A percentile compares a stretch with the other conserved stretches of the same genome.
Evolutionary conservation across 1,140 invertebrate species (phyloP).

Genomic region (Aleiodes sp.): DNA sequence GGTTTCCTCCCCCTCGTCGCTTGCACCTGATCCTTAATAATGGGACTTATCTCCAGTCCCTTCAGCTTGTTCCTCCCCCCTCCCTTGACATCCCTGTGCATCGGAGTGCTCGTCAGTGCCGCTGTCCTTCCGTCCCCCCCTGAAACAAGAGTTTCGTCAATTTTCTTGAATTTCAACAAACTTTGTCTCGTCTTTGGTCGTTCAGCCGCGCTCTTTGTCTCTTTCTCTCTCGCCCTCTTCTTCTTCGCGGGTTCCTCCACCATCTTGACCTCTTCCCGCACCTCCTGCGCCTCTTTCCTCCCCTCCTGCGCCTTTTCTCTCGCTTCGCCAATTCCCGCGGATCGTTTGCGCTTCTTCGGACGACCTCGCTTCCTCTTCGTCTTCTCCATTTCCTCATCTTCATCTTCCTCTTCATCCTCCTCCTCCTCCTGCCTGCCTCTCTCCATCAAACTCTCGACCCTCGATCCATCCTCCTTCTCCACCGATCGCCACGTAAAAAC

Average conservation of each 20-base stretch:
- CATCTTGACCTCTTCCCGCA: background rate
- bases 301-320: background rate
- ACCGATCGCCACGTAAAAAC: constrained; percentile 30
- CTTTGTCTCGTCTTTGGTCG: background rate
- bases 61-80: no score
- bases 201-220: background rate
- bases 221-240: background rate
- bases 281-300: background rate
- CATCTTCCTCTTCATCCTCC: background rate
- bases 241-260: background rate
- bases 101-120: background rate
- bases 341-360: background rate
- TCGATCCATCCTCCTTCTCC: background rate
- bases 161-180: background rate
- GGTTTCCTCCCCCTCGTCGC: no score
- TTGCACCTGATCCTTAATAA: background rate
- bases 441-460: background rate
- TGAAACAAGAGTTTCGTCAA: no score
- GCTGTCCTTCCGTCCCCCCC: background rate
- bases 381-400: background rate
- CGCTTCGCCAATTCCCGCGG: background rate
- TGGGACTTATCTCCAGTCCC: background rate
- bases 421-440: background rate
- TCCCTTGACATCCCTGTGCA: no score
- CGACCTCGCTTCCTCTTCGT: background rate